phyloP scores from a whole-genome alignment of 2,113 vertebrate genomes.

The Phalacrocorax carbo region DNA sequence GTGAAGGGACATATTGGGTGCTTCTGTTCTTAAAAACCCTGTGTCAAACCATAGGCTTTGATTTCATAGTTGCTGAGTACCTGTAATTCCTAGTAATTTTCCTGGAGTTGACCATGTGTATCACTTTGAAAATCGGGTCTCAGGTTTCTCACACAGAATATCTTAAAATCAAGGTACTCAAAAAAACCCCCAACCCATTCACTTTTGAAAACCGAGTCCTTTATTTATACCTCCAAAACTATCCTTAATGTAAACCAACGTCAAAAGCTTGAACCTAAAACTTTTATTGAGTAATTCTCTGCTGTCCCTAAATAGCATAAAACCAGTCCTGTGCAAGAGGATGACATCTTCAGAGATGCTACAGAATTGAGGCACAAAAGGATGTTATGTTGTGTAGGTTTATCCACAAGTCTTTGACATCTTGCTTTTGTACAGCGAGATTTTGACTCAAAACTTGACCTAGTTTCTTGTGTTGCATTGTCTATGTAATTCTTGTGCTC shows the following conservation, averaged over 20 bases:
- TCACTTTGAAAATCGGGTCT: background rate
- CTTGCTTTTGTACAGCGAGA: slow-evolving; percentile 5
- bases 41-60: background rate
- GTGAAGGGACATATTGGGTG: background rate
- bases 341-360: background rate
- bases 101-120: background rate
- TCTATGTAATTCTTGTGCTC: background rate
- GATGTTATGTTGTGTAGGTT: background rate
- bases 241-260: background rate
- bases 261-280: background rate
- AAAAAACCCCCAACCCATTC: background rate
- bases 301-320: background rate
- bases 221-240: background rate
- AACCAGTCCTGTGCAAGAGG: background rate
- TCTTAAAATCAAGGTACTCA: background rate
- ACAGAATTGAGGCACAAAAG: background rate
- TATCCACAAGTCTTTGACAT: background rate
- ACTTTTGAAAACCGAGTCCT: background rate
- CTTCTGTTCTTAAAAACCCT: background rate
- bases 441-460: background rate
- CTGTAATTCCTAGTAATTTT: background rate
- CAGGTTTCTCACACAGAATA: background rate
- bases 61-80: background rate
- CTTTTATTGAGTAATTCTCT: background rate
- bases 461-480: background rate